phyloP scores from a whole-genome alignment of 1,140 invertebrate genomes.

The Cryptotermes secundus region DNA sequence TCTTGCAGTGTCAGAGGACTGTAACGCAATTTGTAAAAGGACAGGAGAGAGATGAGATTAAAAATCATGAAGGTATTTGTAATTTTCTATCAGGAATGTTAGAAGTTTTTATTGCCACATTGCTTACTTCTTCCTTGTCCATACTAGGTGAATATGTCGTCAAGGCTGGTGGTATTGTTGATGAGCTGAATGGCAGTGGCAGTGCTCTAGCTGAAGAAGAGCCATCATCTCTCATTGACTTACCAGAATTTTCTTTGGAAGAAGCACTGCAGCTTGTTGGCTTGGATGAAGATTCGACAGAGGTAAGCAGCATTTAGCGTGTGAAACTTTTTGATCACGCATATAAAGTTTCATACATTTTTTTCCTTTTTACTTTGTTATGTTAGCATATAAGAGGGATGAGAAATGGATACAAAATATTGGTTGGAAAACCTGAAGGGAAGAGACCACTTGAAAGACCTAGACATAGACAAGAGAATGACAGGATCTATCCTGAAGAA shows the following conservation, averaged over 20 bases:
- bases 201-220: constrained; percentile 39
- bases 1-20: constrained; percentile 9
- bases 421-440: too few species aligned
- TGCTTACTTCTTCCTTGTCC: not conserved
- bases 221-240: constrained; percentile 44
- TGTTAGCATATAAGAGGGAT: too few species aligned
- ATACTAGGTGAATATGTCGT: constrained; percentile 61
- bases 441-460: too few species aligned
- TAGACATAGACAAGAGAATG: too few species aligned
- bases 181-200: constrained; percentile 40
- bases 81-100: not conserved
- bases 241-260: constrained; percentile 66
- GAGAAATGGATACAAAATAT: too few species aligned
- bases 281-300: constrained; percentile 57
- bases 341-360: too few species aligned
- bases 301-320: constrained; percentile 18
- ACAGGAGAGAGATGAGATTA: not conserved
- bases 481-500: too few species aligned
- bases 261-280: constrained; percentile 71
- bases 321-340: too few species aligned
- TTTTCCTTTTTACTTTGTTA: too few species aligned
- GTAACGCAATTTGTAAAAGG: not conserved
- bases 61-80: not conserved
- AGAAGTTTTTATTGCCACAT: constrained; percentile 11
- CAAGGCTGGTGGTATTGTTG: constrained; percentile 47